phyloP scores from a whole-genome alignment of 2,888 invertebrate species.

The Clepsis dumicolana region DNA sequence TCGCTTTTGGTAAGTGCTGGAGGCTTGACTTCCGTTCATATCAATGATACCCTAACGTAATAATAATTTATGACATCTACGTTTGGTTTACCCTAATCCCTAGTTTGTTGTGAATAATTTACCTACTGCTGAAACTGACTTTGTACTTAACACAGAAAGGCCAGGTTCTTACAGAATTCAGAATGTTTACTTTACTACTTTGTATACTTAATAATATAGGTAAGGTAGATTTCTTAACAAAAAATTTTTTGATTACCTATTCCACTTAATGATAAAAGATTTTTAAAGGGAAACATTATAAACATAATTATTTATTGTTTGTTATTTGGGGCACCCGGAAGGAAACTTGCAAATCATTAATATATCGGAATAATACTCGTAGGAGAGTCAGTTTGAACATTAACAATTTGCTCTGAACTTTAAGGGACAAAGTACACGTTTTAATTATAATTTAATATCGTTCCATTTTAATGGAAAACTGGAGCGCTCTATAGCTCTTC shows the following conservation, averaged over 20 bases:
- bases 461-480: slow-evolving; percentile 33
- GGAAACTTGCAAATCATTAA: not conserved
- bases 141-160: not conserved
- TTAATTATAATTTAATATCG: slow-evolving; percentile 32
- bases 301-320: not conserved
- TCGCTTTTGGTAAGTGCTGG: not conserved
- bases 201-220: too few relatives aligned
- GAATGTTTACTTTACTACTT: too few relatives aligned
- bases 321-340: not conserved
- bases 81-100: not conserved
- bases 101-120: not conserved
- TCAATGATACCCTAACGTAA: not conserved
- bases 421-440: slow-evolving; percentile 24
- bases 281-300: not conserved
- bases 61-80: not conserved
- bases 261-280: not conserved
- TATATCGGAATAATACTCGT: slow-evolving; percentile 5
- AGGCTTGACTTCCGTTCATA: not conserved
- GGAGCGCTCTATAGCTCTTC: slow-evolving; percentile 24
- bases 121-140: not conserved
- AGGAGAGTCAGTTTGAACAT: slow-evolving; percentile 6
- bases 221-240: too few relatives aligned
- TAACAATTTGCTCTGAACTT: slow-evolving; percentile 7
- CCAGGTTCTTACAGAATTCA: too few relatives aligned
- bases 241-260: not conserved